These are phyloP conservation scores for Tetramorium simillimum DNA, from an alignment of 1,140 invertebrate species.

Conservation along the genomic window DNA sequence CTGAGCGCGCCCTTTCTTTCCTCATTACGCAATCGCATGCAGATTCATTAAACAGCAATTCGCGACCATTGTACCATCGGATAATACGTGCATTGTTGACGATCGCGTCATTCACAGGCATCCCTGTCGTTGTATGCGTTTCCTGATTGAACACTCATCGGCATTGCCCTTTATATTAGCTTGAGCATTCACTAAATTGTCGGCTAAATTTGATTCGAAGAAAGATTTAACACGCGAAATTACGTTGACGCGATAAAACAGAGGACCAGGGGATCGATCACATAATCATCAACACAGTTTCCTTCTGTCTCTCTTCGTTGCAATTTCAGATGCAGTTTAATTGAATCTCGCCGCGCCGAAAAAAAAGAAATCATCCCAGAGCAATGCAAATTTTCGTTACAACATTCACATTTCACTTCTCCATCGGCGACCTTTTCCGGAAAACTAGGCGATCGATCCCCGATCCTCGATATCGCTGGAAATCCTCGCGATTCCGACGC, in stretches of 20 bases:
- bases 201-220: neutral
- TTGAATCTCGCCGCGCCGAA: too few relatives aligned
- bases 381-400: neutral
- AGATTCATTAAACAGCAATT: conserved; percentile 52
- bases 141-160: conserved; percentile 51
- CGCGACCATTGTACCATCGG: conserved; percentile 42
- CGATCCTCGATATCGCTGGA: neutral
- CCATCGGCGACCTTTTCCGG: neutral
- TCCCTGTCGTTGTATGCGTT: conserved; percentile 13
- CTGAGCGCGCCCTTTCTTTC: conserved; percentile 20
- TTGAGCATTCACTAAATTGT: neutral
- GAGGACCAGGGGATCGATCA: neutral
- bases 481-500: neutral
- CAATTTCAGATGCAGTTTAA: too few relatives aligned
- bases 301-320: neutral
- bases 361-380: neutral
- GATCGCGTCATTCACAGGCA: conserved; percentile 40
- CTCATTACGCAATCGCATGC: conserved; percentile 38
- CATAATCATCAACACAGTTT: neutral
- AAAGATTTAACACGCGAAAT: neutral
- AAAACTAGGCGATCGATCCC: neutral
- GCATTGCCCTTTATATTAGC: neutral
- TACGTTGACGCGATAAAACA: neutral
- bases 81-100: conserved; percentile 51
- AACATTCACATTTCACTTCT: neutral